phyloP scores from a whole-genome alignment of 2,113 vertebrate species.

The Elaphurus davidianus region DNA sequence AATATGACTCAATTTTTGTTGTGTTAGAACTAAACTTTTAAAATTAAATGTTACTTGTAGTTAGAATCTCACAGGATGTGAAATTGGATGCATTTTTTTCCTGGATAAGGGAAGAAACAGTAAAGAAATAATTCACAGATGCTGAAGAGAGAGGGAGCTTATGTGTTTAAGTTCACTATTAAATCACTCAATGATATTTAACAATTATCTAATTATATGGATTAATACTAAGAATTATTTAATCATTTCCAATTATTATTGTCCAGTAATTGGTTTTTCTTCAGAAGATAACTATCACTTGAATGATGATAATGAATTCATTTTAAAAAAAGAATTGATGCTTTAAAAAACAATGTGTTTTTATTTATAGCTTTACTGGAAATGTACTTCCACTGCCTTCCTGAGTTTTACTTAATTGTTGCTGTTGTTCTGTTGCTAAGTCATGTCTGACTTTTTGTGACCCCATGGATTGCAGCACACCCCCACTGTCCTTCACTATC shows the following conservation, averaged over 20 bases:
- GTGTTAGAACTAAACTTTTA: not conserved
- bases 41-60: not conserved
- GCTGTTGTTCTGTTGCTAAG: not conserved
- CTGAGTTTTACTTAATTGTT: not conserved
- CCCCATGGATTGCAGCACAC: not conserved
- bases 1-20: not conserved
- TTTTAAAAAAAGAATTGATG: not conserved
- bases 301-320: constrained; percentile 9
- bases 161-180: not conserved
- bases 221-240: not conserved
- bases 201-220: not conserved
- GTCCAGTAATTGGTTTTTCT: not conserved
- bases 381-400: not conserved
- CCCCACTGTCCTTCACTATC: not conserved
- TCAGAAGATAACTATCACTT: not conserved
- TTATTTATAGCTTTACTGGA: not conserved
- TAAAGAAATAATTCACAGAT: not conserved
- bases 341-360: not conserved
- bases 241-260: not conserved
- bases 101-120: not conserved
- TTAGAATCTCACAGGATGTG: not conserved
- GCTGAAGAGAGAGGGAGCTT: not conserved
- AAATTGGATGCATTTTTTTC: not conserved
- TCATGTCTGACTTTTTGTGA: not conserved
- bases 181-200: not conserved